A percentile compares a stretch with the other conserved stretches of the same genome.
These are phyloP conservation scores for Leptopilina boulardi DNA, from an alignment of 1,140 invertebrate genomes.

Conservation along the genomic window DNA sequence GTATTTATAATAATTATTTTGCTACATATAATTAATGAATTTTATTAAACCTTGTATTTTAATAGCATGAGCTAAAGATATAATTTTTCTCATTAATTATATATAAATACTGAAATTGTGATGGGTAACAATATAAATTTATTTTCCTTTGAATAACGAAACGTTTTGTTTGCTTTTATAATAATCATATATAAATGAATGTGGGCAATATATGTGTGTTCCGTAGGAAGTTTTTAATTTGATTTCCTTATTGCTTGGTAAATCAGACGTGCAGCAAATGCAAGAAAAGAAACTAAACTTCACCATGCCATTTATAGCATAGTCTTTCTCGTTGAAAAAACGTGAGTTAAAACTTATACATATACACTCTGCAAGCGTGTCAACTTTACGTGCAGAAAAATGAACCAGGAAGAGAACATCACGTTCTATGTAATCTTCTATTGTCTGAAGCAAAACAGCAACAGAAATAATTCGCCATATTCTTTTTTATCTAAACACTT, in stretches of 20 bases:
- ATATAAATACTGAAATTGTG: too few relatives aligned
- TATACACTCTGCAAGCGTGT: not conserved
- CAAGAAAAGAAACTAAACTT: not conserved
- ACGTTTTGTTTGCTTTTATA: too few relatives aligned
- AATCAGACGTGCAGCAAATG: not conserved
- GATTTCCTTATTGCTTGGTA: constrained; percentile 8
- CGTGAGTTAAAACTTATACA: constrained; percentile 7
- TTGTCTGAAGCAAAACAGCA: constrained; percentile 3
- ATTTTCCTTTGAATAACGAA: too few relatives aligned
- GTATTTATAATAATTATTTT: too few relatives aligned
- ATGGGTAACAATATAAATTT: too few relatives aligned
- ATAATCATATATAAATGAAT: too few relatives aligned
- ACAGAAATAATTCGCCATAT: not conserved
- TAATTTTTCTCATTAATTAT: too few relatives aligned
- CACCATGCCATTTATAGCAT: not conserved
- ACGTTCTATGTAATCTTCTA: constrained; percentile 8
- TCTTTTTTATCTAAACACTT: not conserved
- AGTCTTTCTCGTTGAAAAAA: not conserved
- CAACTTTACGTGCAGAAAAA: constrained; percentile 13
- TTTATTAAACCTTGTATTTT: too few relatives aligned
- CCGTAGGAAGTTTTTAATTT: not conserved
- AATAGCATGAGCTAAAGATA: too few relatives aligned
- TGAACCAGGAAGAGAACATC: constrained; percentile 12
- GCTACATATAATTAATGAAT: too few relatives aligned
- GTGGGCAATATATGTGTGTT: not conserved